Conservation (phyloP, 2,797 vertebrate genomes). For the Lutjanus campechanus region DNA sequence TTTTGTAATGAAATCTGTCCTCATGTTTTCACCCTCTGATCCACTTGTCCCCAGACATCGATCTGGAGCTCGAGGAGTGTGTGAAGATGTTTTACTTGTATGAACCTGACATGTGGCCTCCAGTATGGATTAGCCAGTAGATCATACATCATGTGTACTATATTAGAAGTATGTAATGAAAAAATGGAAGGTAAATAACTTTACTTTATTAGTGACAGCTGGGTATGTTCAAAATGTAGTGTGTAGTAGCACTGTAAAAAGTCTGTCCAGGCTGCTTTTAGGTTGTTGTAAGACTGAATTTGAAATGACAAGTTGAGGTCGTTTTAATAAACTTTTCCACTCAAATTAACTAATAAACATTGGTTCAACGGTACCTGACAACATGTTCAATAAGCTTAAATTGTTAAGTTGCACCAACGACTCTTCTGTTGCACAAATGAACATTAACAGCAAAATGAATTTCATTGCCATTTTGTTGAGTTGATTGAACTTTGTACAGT, state of each 20-base stretch:
- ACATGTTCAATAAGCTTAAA: no score
- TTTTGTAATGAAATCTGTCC: conserved; percentile 56
- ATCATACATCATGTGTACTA: not conserved
- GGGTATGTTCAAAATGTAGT: not conserved
- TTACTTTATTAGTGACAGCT: not conserved
- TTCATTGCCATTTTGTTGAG: no score
- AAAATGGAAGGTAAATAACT: not conserved
- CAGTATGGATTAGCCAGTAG: conserved; percentile 9
- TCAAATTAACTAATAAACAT: no score
- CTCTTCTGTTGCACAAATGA: no score
- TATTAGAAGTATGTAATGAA: not conserved
- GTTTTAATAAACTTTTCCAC: no score
- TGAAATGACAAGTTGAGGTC: no score
- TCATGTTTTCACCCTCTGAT: conserved; percentile 31
- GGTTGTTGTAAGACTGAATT: no score
- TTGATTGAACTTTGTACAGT: no score
- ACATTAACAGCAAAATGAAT: no score
- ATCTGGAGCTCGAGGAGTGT: conserved; percentile 30
- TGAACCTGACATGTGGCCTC: conserved; percentile 12
- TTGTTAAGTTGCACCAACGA: no score
- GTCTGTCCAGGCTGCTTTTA: no score
- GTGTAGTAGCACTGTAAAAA: not conserved
- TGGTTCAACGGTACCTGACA: no score
- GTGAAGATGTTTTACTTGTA: conserved; percentile 27
- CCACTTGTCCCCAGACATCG: conserved; percentile 31